phyloP scores from a whole-genome alignment of 2,113 vertebrate species.

The Vidua chalybeata region DNA sequence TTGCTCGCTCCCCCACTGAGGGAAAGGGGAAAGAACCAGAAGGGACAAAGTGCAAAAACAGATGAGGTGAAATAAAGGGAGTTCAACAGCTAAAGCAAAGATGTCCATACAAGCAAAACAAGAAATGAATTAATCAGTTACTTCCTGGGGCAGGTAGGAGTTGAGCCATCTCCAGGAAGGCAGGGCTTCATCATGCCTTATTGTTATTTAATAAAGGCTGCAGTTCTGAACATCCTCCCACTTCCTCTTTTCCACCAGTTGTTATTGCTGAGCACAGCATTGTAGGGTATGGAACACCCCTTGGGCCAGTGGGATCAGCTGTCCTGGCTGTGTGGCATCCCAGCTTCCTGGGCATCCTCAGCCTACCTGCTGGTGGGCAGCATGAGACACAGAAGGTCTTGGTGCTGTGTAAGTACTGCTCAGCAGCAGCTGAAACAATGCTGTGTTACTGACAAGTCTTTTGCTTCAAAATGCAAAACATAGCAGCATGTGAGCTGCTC shows the following conservation, averaged over 20 bases:
- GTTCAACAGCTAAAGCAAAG: not conserved
- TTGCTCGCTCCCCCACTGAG: fast-evolving
- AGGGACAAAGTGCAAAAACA: not conserved
- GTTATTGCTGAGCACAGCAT: not conserved
- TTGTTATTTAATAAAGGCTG: fast-evolving
- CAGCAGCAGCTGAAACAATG: not conserved
- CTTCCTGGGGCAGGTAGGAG: not conserved
- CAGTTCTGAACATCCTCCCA: not conserved
- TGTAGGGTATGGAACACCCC: not conserved
- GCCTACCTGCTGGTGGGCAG: not conserved
- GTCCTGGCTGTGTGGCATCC: not conserved
- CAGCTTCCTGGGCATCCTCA: not conserved
- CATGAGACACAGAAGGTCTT: not conserved
- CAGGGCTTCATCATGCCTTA: fast-evolving
- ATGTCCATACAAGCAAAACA: fast-evolving
- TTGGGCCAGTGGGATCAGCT: not conserved
- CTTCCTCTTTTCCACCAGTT: not conserved
- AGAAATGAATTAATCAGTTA: not conserved
- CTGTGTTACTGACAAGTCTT: not conserved
- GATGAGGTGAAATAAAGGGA: not conserved
- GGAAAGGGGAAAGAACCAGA: not conserved
- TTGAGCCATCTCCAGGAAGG: not conserved
- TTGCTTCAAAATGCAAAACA: not conserved
- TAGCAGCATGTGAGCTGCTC: not conserved
- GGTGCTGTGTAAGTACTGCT: not conserved